Evolutionary conservation across 2,113 vertebrate species (phyloP).

Genomic region (Pedetes capensis): DNA sequence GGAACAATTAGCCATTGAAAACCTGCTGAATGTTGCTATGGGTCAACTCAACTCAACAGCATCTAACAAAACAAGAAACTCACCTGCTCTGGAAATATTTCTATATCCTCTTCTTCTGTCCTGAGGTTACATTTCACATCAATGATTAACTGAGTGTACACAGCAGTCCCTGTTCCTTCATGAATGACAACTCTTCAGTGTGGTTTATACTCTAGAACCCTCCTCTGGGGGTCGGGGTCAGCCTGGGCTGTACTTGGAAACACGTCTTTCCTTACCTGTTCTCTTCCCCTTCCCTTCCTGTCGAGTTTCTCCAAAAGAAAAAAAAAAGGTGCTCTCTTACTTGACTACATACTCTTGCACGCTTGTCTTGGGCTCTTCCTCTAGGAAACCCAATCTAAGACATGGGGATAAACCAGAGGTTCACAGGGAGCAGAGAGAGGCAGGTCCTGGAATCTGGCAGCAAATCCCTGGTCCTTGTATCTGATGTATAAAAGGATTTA

Average conservation of each 20-base stretch:
- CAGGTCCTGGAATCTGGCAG: too few relatives aligned
- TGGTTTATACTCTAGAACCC: neutral
- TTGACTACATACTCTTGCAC: neutral
- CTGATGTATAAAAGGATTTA: too few relatives aligned
- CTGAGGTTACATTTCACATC: neutral
- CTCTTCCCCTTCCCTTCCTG: neutral
- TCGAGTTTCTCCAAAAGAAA: neutral
- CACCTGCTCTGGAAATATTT: neutral
- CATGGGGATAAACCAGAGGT: too few relatives aligned
- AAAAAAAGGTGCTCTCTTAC: neutral
- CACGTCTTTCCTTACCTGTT: neutral
- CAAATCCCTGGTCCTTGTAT: too few relatives aligned
- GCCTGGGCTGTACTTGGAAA: neutral
- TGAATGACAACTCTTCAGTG: accelerated
- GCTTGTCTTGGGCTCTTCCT: neutral
- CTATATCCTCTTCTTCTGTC: neutral
- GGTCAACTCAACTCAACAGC: too few relatives aligned
- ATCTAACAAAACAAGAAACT: too few relatives aligned
- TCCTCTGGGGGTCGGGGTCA: neutral
- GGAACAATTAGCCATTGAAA: too few relatives aligned
- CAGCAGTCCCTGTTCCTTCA: neutral
- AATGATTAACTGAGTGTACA: neutral
- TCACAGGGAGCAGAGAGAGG: too few relatives aligned
- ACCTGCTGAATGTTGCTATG: too few relatives aligned
- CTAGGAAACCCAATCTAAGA: neutral